phyloP scores from a whole-genome alignment of 2,888 invertebrate species.

The Gymnosoma rotundatum region DNA sequence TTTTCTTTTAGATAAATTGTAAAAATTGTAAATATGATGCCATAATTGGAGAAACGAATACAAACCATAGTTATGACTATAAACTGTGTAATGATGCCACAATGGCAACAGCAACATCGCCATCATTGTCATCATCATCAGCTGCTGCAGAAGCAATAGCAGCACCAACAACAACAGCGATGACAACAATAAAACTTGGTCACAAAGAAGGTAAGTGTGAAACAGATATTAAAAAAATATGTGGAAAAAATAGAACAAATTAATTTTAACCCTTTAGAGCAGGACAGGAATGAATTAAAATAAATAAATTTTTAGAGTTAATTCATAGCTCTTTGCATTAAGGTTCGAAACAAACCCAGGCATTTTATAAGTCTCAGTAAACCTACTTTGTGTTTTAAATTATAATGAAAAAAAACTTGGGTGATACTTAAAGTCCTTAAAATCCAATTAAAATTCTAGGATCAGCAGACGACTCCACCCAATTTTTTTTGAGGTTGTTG shows the following conservation, averaged over 20 bases:
- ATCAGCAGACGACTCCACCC: too few relatives aligned
- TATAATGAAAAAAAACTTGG: too few relatives aligned
- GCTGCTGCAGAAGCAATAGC: background rate
- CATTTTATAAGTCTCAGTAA: too few relatives aligned
- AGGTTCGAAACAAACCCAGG: too few relatives aligned
- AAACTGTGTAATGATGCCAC: slow-evolving; percentile 65
- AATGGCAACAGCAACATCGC: slow-evolving; percentile 63
- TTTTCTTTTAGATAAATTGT: slow-evolving; percentile 77
- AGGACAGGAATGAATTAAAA: background rate
- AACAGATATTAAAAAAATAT: slow-evolving; percentile 17
- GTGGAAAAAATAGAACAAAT: background rate
- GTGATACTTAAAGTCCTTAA: too few relatives aligned
- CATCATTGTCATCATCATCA: background rate
- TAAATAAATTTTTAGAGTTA: too few relatives aligned
- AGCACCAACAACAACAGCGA: slow-evolving; percentile 16
- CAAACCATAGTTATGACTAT: slow-evolving; percentile 78
- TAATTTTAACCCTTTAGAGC: slow-evolving; percentile 34
- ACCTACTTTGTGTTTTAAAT: too few relatives aligned
- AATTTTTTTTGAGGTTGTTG: too few relatives aligned
- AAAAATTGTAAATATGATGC: slow-evolving; percentile 81
- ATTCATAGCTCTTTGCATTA: too few relatives aligned
- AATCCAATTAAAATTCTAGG: too few relatives aligned
- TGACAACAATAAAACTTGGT: slow-evolving; percentile 61
- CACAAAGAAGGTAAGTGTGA: slow-evolving; percentile 67
- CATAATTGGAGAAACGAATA: slow-evolving; percentile 78